phyloP scores from a whole-genome alignment of 35 echinoderm and acorn worm genomes.

The Anneissia japonica region DNA sequence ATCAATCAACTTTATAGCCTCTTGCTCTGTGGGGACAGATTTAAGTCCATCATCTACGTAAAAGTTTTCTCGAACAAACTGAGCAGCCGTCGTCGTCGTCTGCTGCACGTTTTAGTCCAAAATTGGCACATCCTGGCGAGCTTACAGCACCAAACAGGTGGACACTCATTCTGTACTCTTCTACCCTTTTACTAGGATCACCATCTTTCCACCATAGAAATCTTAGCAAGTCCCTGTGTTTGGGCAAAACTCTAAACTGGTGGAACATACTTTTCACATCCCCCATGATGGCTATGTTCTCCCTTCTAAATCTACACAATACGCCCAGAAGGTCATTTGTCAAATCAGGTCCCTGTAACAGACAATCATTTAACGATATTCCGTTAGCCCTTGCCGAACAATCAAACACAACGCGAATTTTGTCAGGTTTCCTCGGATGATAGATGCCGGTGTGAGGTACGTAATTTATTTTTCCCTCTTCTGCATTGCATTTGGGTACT shows the following conservation, averaged over 20 bases:
- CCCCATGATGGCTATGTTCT: constrained; percentile 16
- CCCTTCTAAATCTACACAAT: constrained; percentile 32
- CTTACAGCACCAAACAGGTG: constrained; percentile 46
- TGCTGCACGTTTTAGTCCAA: constrained; percentile 28
- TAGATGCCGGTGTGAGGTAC: constrained; percentile 40
- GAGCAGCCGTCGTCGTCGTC: constrained; percentile 11
- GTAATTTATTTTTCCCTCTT: background rate
- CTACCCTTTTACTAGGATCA: constrained; percentile 1
- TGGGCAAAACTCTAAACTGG: constrained; percentile 24
- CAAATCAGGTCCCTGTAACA: constrained; percentile 49
- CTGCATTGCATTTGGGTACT: background rate
- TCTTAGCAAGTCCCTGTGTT: constrained; percentile 25
- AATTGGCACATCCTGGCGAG: constrained; percentile 38
- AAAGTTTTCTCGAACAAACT: constrained; percentile 5
- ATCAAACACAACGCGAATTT: constrained; percentile 50
- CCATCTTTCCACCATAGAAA: constrained; percentile 58
- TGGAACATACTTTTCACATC: constrained; percentile 56
- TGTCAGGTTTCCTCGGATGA: constrained; percentile 41
- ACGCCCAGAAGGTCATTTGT: constrained; percentile 45
- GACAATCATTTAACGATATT: constrained; percentile 31
- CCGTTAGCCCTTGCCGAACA: constrained; percentile 39
- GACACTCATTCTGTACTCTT: constrained; percentile 34
- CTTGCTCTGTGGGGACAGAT: background rate
- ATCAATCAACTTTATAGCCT: background rate
- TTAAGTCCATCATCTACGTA: constrained; percentile 40